Conservation (phyloP, 2,113 vertebrate genomes). For the Paedocypris sp. region DNA sequence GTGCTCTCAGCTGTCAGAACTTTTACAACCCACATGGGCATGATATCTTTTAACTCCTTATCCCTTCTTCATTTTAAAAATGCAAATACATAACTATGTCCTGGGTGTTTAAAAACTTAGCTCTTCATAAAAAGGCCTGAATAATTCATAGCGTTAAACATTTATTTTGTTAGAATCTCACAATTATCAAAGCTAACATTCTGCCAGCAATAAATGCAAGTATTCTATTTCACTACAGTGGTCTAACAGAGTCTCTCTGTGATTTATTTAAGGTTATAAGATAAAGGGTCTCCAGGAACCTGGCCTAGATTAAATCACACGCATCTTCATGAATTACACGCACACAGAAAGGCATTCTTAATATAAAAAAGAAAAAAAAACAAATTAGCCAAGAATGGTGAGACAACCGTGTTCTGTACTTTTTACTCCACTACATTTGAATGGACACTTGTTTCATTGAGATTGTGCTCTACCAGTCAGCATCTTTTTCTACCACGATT, state of each 20-base stretch:
- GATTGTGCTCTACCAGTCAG: no score
- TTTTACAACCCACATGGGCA: constrained; percentile 46
- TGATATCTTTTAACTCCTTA: constrained; percentile 29
- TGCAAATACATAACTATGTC: constrained; percentile 45
- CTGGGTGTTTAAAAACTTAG: constrained; percentile 38
- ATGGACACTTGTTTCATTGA: no score
- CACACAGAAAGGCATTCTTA: neutral
- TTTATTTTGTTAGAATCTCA: constrained; percentile 51
- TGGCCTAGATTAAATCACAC: constrained; percentile 23
- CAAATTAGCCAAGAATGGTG: neutral
- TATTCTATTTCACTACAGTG: constrained; percentile 26
- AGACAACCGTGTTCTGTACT: neutral
- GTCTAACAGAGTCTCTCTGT: constrained; percentile 31
- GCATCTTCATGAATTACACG: constrained; percentile 15
- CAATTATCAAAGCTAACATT: constrained; percentile 38
- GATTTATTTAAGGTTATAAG: constrained; percentile 26
- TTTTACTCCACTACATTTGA: no score
- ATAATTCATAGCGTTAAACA: constrained; percentile 52
- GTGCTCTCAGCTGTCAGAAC: constrained; percentile 41
- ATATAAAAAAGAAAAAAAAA: neutral
- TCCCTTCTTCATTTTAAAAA: constrained; percentile 46
- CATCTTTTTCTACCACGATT: no score
- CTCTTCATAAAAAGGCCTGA: constrained; percentile 37
- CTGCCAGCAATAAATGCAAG: constrained; percentile 43
- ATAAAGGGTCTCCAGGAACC: constrained; percentile 28